Base-by-base conservation (phyloP, 2,888 invertebrate genomes). In the Diaprepes abbreviatus region DNA sequence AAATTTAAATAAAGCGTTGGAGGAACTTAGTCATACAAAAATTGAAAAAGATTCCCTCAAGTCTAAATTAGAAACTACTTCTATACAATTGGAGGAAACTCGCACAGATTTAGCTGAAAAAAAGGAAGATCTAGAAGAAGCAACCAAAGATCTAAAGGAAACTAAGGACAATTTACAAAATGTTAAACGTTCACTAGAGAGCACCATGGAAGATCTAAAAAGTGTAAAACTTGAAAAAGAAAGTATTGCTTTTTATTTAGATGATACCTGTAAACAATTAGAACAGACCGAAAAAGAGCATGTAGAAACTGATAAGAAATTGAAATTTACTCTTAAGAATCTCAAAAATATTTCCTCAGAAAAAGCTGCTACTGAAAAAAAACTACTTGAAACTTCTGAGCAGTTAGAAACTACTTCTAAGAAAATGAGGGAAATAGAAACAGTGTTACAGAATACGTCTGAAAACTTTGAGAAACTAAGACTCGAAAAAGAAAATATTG, bases 321-420 rank as follows among this genome's bases (percentile, higher is more conserved):
- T 54, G 16, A 19, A 6, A 24, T n/a, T 14, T 28, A 6, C 35
- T 33, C 2, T 5, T 19, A 6, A 57, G 17, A 12, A 19, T 16
- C 7, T 16, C 0, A 24, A 38, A 24, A n/a, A 38, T 4, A 35
- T 57, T 9, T 38, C 17, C 7, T 5, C 14, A 5, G 57, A 57
- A 38, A 38, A 36, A 1, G 7, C 0, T 38, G 31, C 50, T 24
- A 9, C 58, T 5, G 50, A 38, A 45, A 50, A 19, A 9, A 35
- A 60, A 19, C 28, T 62, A 9, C 43, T 57, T 14, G 59, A 50
- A 69, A 48, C 40, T 1, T 33, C 35, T 58, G 31, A 35, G 21
- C 31, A 35, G 40, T 17, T 70, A 35, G 59, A 64, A 63, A 10
- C n/a, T 2, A n/a, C n/a, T n/a, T n/a, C 35, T 24, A 24, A 24